These are phyloP conservation scores for Leucopsar rothschildi DNA, from an alignment of 2,113 vertebrate genomes.

Conservation along the genomic window DNA sequence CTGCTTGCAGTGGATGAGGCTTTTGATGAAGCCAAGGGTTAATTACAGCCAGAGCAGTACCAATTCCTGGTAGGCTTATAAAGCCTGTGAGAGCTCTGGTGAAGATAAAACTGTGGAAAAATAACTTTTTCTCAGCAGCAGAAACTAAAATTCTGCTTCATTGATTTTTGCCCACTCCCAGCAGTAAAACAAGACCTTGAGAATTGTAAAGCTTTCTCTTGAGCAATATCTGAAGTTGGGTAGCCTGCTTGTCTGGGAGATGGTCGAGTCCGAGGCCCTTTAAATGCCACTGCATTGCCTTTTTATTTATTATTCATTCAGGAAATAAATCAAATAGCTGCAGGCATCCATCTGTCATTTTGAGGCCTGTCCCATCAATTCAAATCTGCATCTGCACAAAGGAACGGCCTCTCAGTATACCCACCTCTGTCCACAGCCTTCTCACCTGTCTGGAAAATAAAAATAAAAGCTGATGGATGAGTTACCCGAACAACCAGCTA, in stretches of 20 bases:
- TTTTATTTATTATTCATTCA: slow-evolving; percentile 51
- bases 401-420: not conserved
- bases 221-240: not conserved
- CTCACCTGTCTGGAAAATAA: not conserved
- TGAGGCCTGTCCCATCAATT: slow-evolving; percentile 14
- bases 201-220: not conserved
- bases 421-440: not conserved
- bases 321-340: slow-evolving; percentile 32
- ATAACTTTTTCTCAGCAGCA: not conserved
- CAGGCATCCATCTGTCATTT: slow-evolving; percentile 27
- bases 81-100: not conserved
- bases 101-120: not conserved
- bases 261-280: not conserved
- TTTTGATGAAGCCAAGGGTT: not conserved
- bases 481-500: not conserved
- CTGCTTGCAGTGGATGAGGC: not conserved
- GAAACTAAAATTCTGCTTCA: not conserved
- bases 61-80: not conserved
- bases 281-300: slow-evolving; percentile 10
- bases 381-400: not conserved
- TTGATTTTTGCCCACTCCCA: not conserved
- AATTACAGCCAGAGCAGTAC: not conserved
- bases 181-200: not conserved
- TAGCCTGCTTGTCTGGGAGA: not conserved
- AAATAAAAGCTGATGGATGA: slow-evolving; percentile 8